Base-by-base conservation (phyloP, 2,888 invertebrate genomes). In the Acrobasis consociella region DNA sequence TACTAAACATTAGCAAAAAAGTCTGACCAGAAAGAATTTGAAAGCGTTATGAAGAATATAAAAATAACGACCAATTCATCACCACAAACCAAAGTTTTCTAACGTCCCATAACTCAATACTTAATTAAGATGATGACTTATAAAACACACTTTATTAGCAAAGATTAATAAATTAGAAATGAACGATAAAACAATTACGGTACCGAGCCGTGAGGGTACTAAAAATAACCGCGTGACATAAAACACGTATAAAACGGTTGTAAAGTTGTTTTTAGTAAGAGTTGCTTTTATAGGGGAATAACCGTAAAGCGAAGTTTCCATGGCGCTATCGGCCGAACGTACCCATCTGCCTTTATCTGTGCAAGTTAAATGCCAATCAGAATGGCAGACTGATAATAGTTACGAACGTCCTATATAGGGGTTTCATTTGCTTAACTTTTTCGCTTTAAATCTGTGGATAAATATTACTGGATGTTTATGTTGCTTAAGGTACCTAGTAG, bases 191-290 rank as follows among this genome's bases (percentile, higher is more conserved):
- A 78, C 77, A 79, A 82, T 82, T 79, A 80, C 71, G 74, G 73
- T 66, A 65, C 74, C 69, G 78, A 78, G 73, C 74, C 70, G 76
- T 74, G 74, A 77, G 71, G 70, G 71, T 71, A 75, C 71, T 80
- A 78, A 83, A 82, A 82, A 83, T 80, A 82, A 83, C 82, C 82
- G 77, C 76, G 67, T 64, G 55, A 74, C 80, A 82, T 84, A 85
- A 88, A 85, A 77, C 74, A 75, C 76, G 74, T 81, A 79, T 84
- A 87, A 86, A 89, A 83, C 80, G 81, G 87, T 72, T 85, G 87
- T 90, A 91, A 91, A 89, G 74, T 87, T 87, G 89, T 87, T 89
- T 90, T 90, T 89, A 86, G 89, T 87, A 85, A 85, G 83, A 85
- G 78, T 82, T 82, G 73, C 77, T 79, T 91, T 91, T 91, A 91